Percentiles rank a stretch among this genome's conserved stretches.
phyloP scores from a whole-genome alignment of 2,888 invertebrate genomes.

The Dolichopus griseipennis region DNA sequence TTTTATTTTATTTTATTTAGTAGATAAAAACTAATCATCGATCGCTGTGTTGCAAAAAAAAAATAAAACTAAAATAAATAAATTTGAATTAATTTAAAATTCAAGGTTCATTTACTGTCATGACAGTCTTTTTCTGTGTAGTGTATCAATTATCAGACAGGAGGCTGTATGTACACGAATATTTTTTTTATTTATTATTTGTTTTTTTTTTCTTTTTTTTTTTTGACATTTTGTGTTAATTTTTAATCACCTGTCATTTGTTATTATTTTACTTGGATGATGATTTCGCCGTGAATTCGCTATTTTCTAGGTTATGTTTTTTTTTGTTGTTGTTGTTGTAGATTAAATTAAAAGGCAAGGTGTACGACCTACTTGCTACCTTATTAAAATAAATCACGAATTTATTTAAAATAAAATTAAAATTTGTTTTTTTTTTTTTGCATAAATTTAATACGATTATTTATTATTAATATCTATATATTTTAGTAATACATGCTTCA shows the following conservation, averaged over 20 bases:
- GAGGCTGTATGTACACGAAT: no score
- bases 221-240: background rate
- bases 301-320: background rate
- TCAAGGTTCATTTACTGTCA: background rate
- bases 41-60: background rate
- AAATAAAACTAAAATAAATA: no score
- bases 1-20: background rate
- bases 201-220: background rate
- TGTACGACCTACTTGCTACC: background rate
- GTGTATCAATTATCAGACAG: no score
- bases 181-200: background rate
- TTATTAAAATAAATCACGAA: constrained; percentile 4
- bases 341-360: background rate
- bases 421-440: background rate
- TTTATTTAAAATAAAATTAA: background rate
- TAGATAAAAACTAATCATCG: no score
- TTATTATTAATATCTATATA: no score
- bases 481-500: no score
- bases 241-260: background rate
- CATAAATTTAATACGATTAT: no score
- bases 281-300: background rate
- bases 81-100: background rate
- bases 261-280: background rate
- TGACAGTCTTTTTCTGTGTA: no score
- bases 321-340: background rate